These are phyloP conservation scores for Polydrusus tereticollis DNA, from an alignment of 2,888 invertebrate genomes.

Conservation along the genomic window DNA sequence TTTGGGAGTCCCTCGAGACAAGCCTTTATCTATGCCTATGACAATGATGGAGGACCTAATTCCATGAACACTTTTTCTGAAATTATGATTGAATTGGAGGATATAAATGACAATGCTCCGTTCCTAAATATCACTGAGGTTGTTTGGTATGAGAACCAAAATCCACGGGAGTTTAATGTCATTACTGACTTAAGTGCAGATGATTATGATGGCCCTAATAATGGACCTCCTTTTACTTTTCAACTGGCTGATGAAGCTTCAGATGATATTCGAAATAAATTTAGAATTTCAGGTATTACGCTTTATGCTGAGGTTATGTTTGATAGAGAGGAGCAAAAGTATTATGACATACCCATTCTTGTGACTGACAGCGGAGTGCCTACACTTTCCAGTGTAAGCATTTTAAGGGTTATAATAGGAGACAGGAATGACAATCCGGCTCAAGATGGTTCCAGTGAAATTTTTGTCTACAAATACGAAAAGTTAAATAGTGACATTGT, in stretches of 20 bases:
- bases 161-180: conserved; percentile 70
- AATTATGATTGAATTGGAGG: conserved; percentile 75
- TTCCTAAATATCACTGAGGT: conserved; percentile 84
- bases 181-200: conserved; percentile 78
- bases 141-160: conserved; percentile 86
- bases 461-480: conserved; percentile 96
- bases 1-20: conserved; percentile 82
- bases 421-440: conserved; percentile 95
- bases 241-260: conserved; percentile 76
- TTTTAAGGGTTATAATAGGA: conserved; percentile 90
- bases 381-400: conserved; percentile 82
- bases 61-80: conserved; percentile 78
- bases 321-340: conserved; percentile 89
- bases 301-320: conserved; percentile 82
- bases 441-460: conserved; percentile 87
- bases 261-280: conserved; percentile 78
- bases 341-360: conserved; percentile 88
- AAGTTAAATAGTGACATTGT: conserved; percentile 84
- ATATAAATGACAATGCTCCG: conserved; percentile 96
- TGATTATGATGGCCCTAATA: conserved; percentile 85
- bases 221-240: conserved; percentile 89
- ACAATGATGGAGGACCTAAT: conserved; percentile 78
- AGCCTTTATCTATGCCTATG: conserved; percentile 80
- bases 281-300: conserved; percentile 74
- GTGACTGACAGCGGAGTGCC: conserved; percentile 90